phyloP scores from a whole-genome alignment of 2,113 vertebrate species.

The Lanius collurio region DNA sequence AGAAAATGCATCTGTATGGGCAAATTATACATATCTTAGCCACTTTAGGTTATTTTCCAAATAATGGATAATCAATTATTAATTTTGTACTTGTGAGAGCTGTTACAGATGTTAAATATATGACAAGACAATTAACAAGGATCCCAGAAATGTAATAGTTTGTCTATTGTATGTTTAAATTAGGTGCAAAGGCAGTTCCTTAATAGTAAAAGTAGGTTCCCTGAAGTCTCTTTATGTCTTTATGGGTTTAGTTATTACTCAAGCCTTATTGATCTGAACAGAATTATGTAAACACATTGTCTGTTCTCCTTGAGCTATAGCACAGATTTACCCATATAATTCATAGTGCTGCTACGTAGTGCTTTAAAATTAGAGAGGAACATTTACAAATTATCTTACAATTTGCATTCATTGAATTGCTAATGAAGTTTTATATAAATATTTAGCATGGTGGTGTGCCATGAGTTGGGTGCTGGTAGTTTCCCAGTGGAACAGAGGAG shows the following conservation, averaged over 20 bases:
- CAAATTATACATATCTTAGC: slow-evolving; percentile 37
- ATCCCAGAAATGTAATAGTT: neutral
- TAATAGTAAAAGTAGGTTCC: neutral
- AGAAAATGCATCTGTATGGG: slow-evolving; percentile 18
- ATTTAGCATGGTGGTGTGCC: neutral
- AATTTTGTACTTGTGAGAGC: neutral
- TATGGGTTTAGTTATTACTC: slow-evolving; percentile 15
- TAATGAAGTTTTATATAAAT: neutral
- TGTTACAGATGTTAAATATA: neutral
- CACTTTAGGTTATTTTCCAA: slow-evolving; percentile 3
- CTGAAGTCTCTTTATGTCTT: neutral
- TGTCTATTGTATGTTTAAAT: neutral
- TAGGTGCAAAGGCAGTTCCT: neutral
- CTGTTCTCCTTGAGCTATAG: neutral
- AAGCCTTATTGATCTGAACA: slow-evolving; percentile 21
- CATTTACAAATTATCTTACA: neutral
- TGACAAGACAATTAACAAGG: neutral
- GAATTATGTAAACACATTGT: neutral
- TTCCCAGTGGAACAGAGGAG: neutral
- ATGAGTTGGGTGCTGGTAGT: neutral
- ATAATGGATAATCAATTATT: neutral
- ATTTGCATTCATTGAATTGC: neutral
- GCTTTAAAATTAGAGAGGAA: neutral
- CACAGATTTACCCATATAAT: neutral
- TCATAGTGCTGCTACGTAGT: neutral